These are phyloP conservation scores for Oxycera nigricornis DNA, from an alignment of 2,888 invertebrate species.

Conservation along the genomic window DNA sequence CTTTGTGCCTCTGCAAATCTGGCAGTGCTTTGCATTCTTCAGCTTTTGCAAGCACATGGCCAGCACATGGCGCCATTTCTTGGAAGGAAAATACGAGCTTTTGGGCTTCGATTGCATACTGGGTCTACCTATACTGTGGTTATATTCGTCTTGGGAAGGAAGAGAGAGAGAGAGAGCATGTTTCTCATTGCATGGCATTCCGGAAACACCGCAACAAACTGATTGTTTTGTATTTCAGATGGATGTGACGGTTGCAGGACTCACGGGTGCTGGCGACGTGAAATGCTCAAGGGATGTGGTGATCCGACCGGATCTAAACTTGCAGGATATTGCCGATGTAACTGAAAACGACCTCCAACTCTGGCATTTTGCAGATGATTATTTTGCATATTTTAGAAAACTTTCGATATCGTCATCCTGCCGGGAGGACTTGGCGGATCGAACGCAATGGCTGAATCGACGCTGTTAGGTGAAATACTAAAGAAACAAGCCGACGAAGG, in stretches of 20 bases:
- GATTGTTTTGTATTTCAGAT: conserved; percentile 65
- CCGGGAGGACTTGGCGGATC: conserved; percentile 92
- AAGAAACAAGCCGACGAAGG: conserved; percentile 79
- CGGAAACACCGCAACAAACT: background rate
- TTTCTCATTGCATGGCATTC: too few relatives aligned
- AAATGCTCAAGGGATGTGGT: conserved; percentile 84
- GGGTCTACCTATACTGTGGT: too few relatives aligned
- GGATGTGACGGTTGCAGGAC: conserved; percentile 82
- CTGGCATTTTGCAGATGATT: background rate
- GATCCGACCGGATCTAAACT: conserved; percentile 78
- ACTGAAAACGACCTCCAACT: conserved; percentile 50
- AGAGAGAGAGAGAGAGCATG: too few relatives aligned
- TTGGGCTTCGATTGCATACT: too few relatives aligned
- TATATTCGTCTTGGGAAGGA: too few relatives aligned
- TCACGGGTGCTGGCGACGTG: conserved; percentile 71
- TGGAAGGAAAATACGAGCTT: too few relatives aligned
- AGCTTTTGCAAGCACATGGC: too few relatives aligned
- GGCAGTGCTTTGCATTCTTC: too few relatives aligned
- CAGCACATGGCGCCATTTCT: too few relatives aligned
- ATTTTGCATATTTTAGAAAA: conserved; percentile 45
- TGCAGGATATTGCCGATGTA: conserved; percentile 67
- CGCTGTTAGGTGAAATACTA: conserved; percentile 78
- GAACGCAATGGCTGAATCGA: conserved; percentile 77
- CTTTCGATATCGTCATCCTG: conserved; percentile 79
- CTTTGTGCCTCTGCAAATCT: too few relatives aligned